phyloP scores from a whole-genome alignment of 2,888 invertebrate genomes.

The Vesta saturnalis region DNA sequence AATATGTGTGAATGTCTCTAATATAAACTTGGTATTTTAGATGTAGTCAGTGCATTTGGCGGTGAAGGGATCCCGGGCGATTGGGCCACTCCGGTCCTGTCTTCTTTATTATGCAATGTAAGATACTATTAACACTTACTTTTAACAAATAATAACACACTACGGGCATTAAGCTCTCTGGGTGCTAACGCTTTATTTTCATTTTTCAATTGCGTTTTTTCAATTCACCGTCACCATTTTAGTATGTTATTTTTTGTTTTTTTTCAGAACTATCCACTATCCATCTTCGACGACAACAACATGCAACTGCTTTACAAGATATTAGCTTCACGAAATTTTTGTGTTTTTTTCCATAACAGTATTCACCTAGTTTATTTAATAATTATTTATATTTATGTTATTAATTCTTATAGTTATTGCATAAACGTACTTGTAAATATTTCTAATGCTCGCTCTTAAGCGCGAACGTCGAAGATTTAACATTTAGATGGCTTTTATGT shows the following conservation, averaged over 20 bases:
- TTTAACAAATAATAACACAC: slow-evolving; percentile 46
- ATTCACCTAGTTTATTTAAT: slow-evolving; percentile 27
- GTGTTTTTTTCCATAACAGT: slow-evolving; percentile 33
- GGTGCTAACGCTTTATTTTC: background rate
- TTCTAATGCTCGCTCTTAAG: slow-evolving; percentile 6
- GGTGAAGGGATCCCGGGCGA: slow-evolving; percentile 71
- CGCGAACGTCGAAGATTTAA: slow-evolving; percentile 26
- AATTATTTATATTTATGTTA: slow-evolving; percentile 25
- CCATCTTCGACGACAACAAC: slow-evolving; percentile 53
- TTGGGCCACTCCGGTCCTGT: slow-evolving; percentile 62
- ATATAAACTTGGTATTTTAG: slow-evolving; percentile 69
- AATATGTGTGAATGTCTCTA: slow-evolving; percentile 34
- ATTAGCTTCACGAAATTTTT: slow-evolving; percentile 43
- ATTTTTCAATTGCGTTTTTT: background rate
- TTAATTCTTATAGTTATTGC: slow-evolving; percentile 27
- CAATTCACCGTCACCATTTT: background rate
- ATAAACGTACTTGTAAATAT: slow-evolving; percentile 33
- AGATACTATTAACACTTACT: slow-evolving; percentile 55
- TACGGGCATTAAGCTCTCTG: slow-evolving; percentile 32
- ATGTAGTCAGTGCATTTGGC: slow-evolving; percentile 90
- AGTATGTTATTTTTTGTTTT: slow-evolving; percentile 28
- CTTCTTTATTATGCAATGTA: slow-evolving; percentile 60
- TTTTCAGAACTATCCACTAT: slow-evolving; percentile 60
- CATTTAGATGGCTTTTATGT: slow-evolving; percentile 2
- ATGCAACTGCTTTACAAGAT: slow-evolving; percentile 58